Percentiles rank a stretch among this genome's conserved stretches.
These are phyloP conservation scores for Potorous gilbertii DNA, from an alignment of 2,797 vertebrate genomes.

Conservation along the genomic window DNA sequence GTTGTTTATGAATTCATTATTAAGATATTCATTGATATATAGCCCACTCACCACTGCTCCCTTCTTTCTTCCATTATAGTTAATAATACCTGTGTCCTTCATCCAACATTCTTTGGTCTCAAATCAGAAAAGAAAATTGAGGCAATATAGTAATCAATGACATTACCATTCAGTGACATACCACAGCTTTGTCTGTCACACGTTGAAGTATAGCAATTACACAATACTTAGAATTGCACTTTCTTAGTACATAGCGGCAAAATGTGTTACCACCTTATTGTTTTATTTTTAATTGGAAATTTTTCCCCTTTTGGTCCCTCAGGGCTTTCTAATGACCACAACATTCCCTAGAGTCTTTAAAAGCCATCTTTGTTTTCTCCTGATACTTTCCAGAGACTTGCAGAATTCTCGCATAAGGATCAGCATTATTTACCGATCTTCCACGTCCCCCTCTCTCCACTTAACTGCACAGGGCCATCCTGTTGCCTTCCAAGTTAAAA, in stretches of 20 bases:
- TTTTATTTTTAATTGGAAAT: background rate
- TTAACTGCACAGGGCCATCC: rapidly evolving
- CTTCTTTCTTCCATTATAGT: background rate
- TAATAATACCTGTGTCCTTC: background rate
- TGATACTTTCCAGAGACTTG: background rate
- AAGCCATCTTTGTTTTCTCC: background rate
- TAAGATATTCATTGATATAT: background rate
- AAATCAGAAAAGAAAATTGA: background rate
- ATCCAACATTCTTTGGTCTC: background rate
- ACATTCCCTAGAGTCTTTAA: background rate
- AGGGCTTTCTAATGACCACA: background rate
- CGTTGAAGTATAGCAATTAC: background rate
- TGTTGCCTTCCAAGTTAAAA: background rate
- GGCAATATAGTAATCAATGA: background rate
- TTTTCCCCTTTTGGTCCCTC: background rate
- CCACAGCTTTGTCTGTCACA: background rate
- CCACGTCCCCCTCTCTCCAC: background rate
- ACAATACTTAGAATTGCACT: background rate
- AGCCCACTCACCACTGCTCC: background rate
- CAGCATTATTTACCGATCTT: background rate
- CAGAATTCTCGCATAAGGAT: background rate
- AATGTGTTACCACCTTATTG: background rate
- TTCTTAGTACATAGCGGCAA: background rate
- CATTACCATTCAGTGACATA: background rate
- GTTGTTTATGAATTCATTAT: background rate